A percentile compares a stretch with the other conserved stretches of the same genome.
phyloP scores from a whole-genome alignment of 2,888 invertebrate species.

The Orgyia antiqua region DNA sequence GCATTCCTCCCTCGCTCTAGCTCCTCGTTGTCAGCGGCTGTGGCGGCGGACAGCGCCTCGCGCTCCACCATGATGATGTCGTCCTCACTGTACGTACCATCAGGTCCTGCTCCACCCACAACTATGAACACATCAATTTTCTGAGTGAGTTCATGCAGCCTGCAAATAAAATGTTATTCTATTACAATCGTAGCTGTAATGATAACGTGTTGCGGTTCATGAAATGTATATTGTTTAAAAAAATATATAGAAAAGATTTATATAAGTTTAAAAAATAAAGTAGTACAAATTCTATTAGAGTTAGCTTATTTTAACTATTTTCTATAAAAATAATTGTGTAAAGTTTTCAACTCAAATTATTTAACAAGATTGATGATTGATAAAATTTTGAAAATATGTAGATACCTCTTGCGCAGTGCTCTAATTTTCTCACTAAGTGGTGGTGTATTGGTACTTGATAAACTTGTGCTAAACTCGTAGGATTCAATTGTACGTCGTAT shows the following conservation, averaged over 20 bases:
- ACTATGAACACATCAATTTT: constrained; percentile 71
- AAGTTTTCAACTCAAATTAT: too few relatives aligned
- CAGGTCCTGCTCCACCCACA: constrained; percentile 52
- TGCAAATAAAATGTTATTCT: constrained; percentile 5
- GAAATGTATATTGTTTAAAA: background rate
- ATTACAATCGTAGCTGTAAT: background rate
- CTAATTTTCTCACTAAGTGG: constrained; percentile 66
- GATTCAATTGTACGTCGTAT: constrained; percentile 53
- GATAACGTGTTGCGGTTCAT: too few relatives aligned
- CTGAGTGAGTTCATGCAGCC: constrained; percentile 61
- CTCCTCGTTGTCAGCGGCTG: constrained; percentile 51
- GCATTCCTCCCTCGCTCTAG: constrained; percentile 48
- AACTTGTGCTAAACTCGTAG: constrained; percentile 48
- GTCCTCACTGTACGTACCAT: constrained; percentile 57
- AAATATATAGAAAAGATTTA: too few relatives aligned
- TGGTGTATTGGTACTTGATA: constrained; percentile 39
- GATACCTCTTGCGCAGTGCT: constrained; percentile 47
- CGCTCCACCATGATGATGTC: constrained; percentile 69
- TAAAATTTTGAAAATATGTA: too few relatives aligned
- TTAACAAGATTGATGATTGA: too few relatives aligned
- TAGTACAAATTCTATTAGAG: too few relatives aligned
- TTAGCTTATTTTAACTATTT: too few relatives aligned
- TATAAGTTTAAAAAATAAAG: too few relatives aligned
- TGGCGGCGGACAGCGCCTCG: constrained; percentile 52
- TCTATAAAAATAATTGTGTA: too few relatives aligned